Evolutionary conservation across 2,888 invertebrate species (phyloP), one percentile per base, ranked within the genome.

Genomic region (Amorpha juglandis): DNA sequence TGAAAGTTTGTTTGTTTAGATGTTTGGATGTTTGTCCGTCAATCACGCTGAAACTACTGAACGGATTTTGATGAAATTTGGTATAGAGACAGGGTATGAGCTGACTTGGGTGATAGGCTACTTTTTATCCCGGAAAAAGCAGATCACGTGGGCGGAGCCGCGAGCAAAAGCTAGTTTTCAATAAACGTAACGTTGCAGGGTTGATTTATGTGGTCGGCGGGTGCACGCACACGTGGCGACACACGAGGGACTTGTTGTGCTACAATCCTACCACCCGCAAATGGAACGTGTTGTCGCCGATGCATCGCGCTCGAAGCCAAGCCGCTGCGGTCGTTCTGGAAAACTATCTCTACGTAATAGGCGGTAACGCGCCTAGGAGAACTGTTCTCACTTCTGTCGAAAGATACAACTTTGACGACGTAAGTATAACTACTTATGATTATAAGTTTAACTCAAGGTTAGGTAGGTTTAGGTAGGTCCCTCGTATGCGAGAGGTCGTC

Each of bases 131-230:
- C n/a, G n/a, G n/a, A n/a, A n/a, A n/a, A n/a, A n/a, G n/a, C n/a
- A n/a, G n/a, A n/a, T n/a, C n/a, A n/a, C n/a, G n/a, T n/a, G n/a
- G n/a, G n/a, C n/a, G n/a, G n/a, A n/a, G n/a, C n/a, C n/a, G n/a
- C n/a, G 4, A 27, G 27, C 27, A 27, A 3, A 3, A 27, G 1
- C 4, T 4, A 3, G 2, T 27, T 27, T 27, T 27, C 1, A 3
- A 27, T 27, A 27, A 27, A 27, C 27, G 27, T 27, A 4, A 27
- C n/a, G 7, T 63, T 55, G 14, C 81, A 96, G 97, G 97, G 70
- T 88, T 97, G 63, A 97, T 98, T 80, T 98, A 98, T 88, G 95
- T 98, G 76, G 97, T 98, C 64, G 98, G 98, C 35, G 98, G 98
- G 0, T 97, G 98, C 85, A 97, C 97, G 14, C 96, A 96, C 80